phyloP scores from a whole-genome alignment of 2,797 vertebrate genomes.

The Myotis findleyi region DNA sequence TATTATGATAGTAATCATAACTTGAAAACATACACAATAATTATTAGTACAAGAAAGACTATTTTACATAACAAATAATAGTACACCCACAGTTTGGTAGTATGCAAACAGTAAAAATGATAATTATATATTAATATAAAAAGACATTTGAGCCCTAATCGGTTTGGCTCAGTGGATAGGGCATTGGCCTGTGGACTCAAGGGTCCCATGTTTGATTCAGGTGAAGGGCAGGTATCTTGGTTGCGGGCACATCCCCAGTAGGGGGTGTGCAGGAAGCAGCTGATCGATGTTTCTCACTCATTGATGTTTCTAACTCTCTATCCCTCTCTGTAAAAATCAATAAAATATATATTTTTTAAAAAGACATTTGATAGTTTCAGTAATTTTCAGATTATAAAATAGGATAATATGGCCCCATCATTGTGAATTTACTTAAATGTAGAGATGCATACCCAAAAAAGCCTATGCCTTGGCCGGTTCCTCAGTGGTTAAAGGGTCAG shows the following conservation, averaged over 20 bases:
- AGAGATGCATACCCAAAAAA: not conserved
- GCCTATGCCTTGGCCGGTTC: too few species aligned
- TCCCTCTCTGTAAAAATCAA: too few species aligned
- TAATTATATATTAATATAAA: constrained; percentile 14
- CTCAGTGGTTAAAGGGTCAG: too few species aligned
- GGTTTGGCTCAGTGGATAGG: too few species aligned
- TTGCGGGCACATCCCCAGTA: too few species aligned
- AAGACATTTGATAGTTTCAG: not conserved
- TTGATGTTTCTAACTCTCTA: too few species aligned
- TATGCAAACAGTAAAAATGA: constrained; percentile 11
- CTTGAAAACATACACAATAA: constrained; percentile 36
- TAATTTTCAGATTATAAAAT: constrained; percentile 45
- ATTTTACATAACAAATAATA: not conserved
- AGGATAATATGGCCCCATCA: not conserved
- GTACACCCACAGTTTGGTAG: not conserved
- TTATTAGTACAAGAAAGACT: constrained; percentile 24
- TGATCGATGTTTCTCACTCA: too few species aligned
- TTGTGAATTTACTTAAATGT: not conserved
- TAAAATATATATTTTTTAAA: too few species aligned
- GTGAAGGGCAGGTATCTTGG: too few species aligned
- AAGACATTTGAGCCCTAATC: not conserved
- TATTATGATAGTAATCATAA: constrained; percentile 22
- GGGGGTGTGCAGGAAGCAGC: too few species aligned
- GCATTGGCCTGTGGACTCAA: too few species aligned
- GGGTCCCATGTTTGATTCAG: too few species aligned